A percentile compares a stretch with the other conserved stretches of the same genome.
Conservation (phyloP, 2,797 vertebrate species). For the Hippopotamyrus pictus region DNA sequence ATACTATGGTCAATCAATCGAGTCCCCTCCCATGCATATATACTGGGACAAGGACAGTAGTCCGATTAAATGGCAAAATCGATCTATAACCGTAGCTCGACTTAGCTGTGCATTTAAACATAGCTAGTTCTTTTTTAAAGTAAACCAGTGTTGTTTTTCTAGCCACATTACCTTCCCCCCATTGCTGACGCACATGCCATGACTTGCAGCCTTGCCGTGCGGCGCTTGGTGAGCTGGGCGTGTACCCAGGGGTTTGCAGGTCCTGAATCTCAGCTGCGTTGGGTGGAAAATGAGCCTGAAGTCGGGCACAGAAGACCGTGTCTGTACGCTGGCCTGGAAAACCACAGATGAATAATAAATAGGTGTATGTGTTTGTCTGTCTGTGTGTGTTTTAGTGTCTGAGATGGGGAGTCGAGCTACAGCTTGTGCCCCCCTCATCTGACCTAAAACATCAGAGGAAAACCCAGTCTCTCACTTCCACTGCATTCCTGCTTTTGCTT, state of each 20-base stretch:
- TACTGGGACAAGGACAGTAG: neutral
- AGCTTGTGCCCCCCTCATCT: neutral
- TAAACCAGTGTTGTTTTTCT: neutral
- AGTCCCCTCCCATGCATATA: neutral
- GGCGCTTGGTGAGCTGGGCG: neutral
- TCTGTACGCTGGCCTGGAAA: neutral
- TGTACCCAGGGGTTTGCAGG: neutral
- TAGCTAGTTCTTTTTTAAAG: neutral
- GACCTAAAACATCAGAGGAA: neutral
- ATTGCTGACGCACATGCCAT: neutral
- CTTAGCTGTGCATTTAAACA: neutral
- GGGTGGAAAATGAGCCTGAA: neutral
- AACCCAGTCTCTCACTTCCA: slow-evolving; percentile 12
- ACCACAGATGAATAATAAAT: slow-evolving; percentile 4
- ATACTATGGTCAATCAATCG: neutral
- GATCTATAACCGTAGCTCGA: neutral
- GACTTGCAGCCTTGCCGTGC: neutral
- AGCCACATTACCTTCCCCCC: neutral
- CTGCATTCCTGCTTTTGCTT: slow-evolving; percentile 13
- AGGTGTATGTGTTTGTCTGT: neutral
- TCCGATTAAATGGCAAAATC: neutral
- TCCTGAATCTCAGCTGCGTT: neutral
- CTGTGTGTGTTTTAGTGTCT: neutral
- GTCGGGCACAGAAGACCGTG: neutral
- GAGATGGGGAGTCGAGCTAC: neutral